A percentile compares a stretch with the other conserved stretches of the same genome.
Conservation (phyloP, 2,888 invertebrate genomes). For the Orthonevra nobilis region DNA sequence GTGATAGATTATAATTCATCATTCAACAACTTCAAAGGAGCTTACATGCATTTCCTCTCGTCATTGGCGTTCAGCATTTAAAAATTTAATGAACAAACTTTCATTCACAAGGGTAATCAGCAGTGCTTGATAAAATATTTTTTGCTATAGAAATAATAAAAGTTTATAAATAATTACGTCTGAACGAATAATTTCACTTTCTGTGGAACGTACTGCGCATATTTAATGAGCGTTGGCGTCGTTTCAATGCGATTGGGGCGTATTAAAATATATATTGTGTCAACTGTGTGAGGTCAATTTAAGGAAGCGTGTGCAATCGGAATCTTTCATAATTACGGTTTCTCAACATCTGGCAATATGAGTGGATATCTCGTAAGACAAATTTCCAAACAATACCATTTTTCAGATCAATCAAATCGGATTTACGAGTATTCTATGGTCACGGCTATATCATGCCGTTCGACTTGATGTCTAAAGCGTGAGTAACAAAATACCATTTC, state of each 20-base stretch:
- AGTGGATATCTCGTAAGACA: background rate
- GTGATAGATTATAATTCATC: too few relatives aligned
- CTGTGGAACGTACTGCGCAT: background rate
- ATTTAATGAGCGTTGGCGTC: too few relatives aligned
- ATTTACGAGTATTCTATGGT: slow-evolving; percentile 4
- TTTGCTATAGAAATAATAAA: too few relatives aligned
- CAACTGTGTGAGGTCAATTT: background rate
- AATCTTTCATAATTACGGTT: background rate
- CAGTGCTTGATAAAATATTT: too few relatives aligned
- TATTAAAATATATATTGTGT: background rate
- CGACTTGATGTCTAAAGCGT: slow-evolving; percentile 4
- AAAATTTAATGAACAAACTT: too few relatives aligned
- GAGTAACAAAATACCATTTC: background rate
- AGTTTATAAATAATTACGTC: background rate
- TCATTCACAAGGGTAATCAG: too few relatives aligned
- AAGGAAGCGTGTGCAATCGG: background rate
- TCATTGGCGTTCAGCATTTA: too few relatives aligned
- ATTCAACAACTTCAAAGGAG: too few relatives aligned
- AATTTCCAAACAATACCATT: background rate
- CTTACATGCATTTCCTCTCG: too few relatives aligned
- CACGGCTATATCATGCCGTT: background rate
- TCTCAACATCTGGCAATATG: background rate
- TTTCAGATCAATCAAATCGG: slow-evolving; percentile 10
- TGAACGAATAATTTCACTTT: slow-evolving; percentile 2
- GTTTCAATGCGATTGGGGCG: background rate